phyloP scores from a whole-genome alignment of 2,888 invertebrate species.

The Rotaria macrura region DNA sequence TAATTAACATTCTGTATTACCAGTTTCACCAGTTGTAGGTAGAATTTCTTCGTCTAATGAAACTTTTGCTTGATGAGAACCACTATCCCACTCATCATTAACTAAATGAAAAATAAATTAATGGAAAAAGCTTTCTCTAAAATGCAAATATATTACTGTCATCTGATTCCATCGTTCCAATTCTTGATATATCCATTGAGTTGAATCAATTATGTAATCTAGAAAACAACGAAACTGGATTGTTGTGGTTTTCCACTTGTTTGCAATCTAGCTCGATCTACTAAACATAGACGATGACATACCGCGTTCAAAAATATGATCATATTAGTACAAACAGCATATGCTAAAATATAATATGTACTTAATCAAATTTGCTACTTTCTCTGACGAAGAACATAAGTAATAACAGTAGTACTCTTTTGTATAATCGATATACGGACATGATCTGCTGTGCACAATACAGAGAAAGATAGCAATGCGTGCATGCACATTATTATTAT shows the following conservation, averaged over 20 bases:
- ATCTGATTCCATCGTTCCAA: not conserved
- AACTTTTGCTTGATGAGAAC: not conserved
- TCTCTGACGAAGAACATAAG: not conserved
- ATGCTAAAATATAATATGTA: not conserved
- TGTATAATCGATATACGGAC: not conserved
- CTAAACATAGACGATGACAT: not conserved
- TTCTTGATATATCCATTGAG: not conserved
- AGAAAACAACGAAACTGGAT: not conserved
- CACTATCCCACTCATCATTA: constrained; percentile 1
- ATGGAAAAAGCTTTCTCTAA: not conserved
- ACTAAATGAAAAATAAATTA: not conserved
- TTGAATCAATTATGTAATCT: not conserved
- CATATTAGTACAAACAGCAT: not conserved
- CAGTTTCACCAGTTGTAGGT: not conserved
- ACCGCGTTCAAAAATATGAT: not conserved
- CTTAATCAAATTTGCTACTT: not conserved
- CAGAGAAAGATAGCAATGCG: not conserved
- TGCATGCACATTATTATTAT: not conserved
- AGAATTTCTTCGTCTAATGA: not conserved
- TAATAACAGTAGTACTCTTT: not conserved
- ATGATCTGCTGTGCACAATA: not conserved
- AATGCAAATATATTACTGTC: not conserved
- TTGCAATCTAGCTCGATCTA: not conserved
- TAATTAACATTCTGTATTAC: not conserved
- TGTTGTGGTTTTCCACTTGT: not conserved